A percentile compares a stretch with the other conserved stretches of the same genome.
These are phyloP conservation scores for Erinaceus europaeus DNA, from an alignment of 2,113 vertebrate species.

Conservation along the genomic window DNA sequence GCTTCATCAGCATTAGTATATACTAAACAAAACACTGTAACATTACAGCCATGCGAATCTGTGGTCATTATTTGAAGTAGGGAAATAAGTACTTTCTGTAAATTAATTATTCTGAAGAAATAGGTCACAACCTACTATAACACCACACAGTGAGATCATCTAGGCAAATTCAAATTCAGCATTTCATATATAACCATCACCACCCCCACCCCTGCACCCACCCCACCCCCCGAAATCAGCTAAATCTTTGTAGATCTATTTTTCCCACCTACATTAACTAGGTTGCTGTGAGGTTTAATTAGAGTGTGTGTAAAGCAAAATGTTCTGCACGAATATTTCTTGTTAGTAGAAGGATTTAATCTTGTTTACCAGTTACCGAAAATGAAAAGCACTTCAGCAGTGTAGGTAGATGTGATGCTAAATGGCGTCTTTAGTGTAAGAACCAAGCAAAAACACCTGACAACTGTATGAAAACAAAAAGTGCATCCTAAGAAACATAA, in stretches of 20 bases:
- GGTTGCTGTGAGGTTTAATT: background rate
- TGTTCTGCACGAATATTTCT: background rate
- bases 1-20: background rate
- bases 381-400: background rate
- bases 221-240: too few relatives aligned
- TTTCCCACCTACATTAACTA: background rate
- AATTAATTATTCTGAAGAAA: background rate
- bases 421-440: background rate
- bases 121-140: background rate
- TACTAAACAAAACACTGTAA: background rate
- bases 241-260: too few relatives aligned
- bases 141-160: background rate
- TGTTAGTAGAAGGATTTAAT: slow-evolving; percentile 19
- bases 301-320: background rate
- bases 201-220: too few relatives aligned
- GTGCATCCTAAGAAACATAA: slow-evolving; percentile 13
- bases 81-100: background rate
- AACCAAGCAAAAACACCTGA: slow-evolving; percentile 3
- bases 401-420: background rate
- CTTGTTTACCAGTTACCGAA: background rate
- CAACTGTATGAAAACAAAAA: slow-evolving; percentile 2
- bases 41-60: background rate
- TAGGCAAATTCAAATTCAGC: too few relatives aligned
- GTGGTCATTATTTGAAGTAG: background rate
- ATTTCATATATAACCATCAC: too few relatives aligned